phyloP scores from a whole-genome alignment of 2,113 vertebrate genomes.

The Mohoua ochrocephala region DNA sequence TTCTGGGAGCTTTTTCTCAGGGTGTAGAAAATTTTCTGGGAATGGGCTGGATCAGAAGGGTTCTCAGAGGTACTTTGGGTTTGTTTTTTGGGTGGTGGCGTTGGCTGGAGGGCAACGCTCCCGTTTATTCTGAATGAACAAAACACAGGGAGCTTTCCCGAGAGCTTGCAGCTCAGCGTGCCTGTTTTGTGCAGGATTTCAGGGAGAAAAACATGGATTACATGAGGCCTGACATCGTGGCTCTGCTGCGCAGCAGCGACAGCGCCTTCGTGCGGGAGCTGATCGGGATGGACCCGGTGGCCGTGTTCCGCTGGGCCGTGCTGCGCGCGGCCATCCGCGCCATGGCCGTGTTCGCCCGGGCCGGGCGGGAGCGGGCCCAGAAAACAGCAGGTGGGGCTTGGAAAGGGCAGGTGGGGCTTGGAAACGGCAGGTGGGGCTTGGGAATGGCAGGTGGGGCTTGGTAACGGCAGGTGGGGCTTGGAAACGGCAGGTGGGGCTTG shows the following conservation, averaged over 20 bases:
- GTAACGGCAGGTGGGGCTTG: neutral
- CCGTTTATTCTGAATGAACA: accelerated
- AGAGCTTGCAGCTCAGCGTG: neutral
- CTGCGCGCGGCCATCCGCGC: slow-evolving; percentile 84
- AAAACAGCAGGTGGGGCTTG: slow-evolving; percentile 29
- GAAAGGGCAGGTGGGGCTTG: accelerated
- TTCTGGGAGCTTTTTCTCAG: neutral
- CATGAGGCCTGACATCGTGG: slow-evolving; percentile 96
- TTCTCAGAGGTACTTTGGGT: neutral
- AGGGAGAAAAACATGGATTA: slow-evolving; percentile 98
- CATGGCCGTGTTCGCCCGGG: slow-evolving; percentile 87
- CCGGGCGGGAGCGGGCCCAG: slow-evolving; percentile 77
- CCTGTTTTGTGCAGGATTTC: slow-evolving; percentile 81
- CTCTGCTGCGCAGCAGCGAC: slow-evolving; percentile 90
- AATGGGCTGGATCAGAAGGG: neutral
- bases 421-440: no score
- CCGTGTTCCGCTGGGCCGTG: slow-evolving; percentile 96
- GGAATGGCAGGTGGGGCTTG: accelerated
- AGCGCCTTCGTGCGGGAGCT: slow-evolving; percentile 89
- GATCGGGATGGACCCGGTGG: slow-evolving; percentile 94
- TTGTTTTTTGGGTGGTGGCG: neutral
- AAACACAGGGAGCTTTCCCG: neutral
- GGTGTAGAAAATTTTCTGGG: neutral
- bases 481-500: no score
- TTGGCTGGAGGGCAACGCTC: neutral